Base-by-base conservation (phyloP, 2,888 invertebrate species). In the Oxycera nigricornis region DNA sequence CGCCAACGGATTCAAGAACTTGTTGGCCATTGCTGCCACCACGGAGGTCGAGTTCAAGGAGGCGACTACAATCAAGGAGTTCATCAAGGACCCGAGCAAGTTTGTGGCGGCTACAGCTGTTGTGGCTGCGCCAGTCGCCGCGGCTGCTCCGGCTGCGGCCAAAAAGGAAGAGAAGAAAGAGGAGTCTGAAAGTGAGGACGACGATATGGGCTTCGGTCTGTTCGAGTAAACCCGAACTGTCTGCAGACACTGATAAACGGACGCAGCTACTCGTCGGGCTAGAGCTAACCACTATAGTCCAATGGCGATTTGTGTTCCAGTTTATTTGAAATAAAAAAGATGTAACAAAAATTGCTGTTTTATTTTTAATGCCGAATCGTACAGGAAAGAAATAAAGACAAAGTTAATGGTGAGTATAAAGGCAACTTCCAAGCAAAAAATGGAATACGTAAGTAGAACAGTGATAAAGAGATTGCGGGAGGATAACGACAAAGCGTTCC, bases 201-300 rank as follows among this genome's bases (percentile, higher is more conserved):
- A 97, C 81, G 98, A 97, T 86, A 97, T 98, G 97, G 98, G 98
- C 86, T 96, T 98, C 87, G 97, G 97, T 86, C 91, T 95, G 26
- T 95, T 95, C 83, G 95, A 94, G 86, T 95, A 94, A 89, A 79
- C 73, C n/a, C n/a, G n/a, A 55, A n/a, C n/a, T 30, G 17, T 14
- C 9, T 24, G 4, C n/a, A 26, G 14, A 4, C n/a, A 11, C 59
- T 28, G 39, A 28, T n/a, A 11, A 46, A 31, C 57, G 31, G 46
- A 59, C 57, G 74, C 72, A 75, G 59, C 76, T 75, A 74, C 61
- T 77, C 76, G 77, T 68, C 76, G 73, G 61, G 52, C 50, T 59
- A 31, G 65, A 35, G 65, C 26, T 39, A n/a, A 55, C 55, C 55
- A 55, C 72, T 41, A 26, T 59, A 35, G 14, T 61, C 61, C 50